Conservation (phyloP, 2,888 invertebrate genomes). For the Drosophila neonasuta region DNA sequence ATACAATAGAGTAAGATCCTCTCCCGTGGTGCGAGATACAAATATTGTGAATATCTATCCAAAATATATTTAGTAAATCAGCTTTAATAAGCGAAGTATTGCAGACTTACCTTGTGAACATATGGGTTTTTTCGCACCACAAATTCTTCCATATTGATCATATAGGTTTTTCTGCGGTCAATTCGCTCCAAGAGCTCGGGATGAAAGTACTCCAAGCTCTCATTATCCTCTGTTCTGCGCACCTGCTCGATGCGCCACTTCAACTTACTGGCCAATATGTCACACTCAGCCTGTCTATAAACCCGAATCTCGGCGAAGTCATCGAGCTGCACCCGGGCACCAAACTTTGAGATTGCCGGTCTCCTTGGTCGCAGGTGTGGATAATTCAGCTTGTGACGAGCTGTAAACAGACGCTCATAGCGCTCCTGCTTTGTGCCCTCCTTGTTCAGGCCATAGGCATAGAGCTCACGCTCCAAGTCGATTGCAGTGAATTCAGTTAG, state of each 20-base stretch:
- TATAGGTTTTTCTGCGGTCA: conserved; percentile 42
- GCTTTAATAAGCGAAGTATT: no score
- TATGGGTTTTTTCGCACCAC: conserved; percentile 48
- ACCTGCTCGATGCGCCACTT: conserved; percentile 42
- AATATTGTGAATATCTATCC: conserved; percentile 44
- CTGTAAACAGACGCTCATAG: conserved; percentile 31
- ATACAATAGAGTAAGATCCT: conserved; percentile 36
- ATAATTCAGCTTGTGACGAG: not conserved
- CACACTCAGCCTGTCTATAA: conserved; percentile 20
- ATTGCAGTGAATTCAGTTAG: conserved; percentile 36
- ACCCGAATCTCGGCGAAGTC: conserved; percentile 39
- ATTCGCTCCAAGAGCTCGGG: conserved; percentile 25
- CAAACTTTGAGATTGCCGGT: conserved; percentile 21
- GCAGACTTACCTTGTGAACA: conserved; percentile 39
- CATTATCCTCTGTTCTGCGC: conserved; percentile 30
- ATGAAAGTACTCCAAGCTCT: conserved; percentile 42
- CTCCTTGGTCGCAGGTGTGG: not conserved
- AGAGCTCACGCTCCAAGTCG: conserved; percentile 46
- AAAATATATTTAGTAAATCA: no score
- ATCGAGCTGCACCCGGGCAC: conserved; percentile 35
- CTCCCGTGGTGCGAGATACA: conserved; percentile 31
- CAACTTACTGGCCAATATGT: conserved; percentile 19
- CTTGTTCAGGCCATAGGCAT: conserved; percentile 13
- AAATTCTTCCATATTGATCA: conserved; percentile 46
- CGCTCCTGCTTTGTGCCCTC: conserved; percentile 41